Evolutionary conservation across 2,888 invertebrate species (phyloP), one percentile per base, ranked within the genome.

Genomic region (Drosophila anceps): DNA sequence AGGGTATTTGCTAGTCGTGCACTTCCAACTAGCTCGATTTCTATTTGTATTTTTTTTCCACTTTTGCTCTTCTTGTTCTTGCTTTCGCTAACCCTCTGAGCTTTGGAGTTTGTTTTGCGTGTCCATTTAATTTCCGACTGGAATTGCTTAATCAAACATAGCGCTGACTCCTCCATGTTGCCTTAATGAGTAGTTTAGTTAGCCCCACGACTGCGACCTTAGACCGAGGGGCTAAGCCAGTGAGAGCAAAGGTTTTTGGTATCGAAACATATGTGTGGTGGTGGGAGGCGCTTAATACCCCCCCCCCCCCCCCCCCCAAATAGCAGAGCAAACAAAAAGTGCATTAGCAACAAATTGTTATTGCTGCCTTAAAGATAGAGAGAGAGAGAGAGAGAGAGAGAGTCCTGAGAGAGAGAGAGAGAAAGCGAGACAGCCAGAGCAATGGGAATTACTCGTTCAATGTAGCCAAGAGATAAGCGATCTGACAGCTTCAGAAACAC

Each of bases 81-180:
- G 53, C 9, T 37, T 8, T 20, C 13, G 10, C 6, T 50, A 27
- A 44, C 54, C 37, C 37, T 33, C 51, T 62, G 37, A 55, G 20
- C 76, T 50, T 50, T 50, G 48, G 50, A 76, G 88, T 83, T 82
- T 84, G 82, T 83, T 84, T 50, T 90, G 87, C 87, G 81, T 90
- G 87, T 81, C 84, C 84, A 87, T 90, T 89, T 89, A 90, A 91
- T 91, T 90, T 91, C 91, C 91, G 84, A 76, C 82, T 83, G 82
- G 76, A 84, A 85, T 80, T 87, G 82, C 82, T 90, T 87, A 90
- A 89, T 89, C 84, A 90, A 83, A 82, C 89, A 83, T 78, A 62
- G 84, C 79, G 53, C 69, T 69, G 71, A 35, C 71, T 76, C 76
- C 63, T 73, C 35, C 59, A 68, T 58, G 37, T 76, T 82, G 73